Percentiles rank a stretch among this genome's conserved stretches.
These are phyloP conservation scores for Agriotes lineatus DNA, from an alignment of 2,888 invertebrate genomes.

Conservation along the genomic window DNA sequence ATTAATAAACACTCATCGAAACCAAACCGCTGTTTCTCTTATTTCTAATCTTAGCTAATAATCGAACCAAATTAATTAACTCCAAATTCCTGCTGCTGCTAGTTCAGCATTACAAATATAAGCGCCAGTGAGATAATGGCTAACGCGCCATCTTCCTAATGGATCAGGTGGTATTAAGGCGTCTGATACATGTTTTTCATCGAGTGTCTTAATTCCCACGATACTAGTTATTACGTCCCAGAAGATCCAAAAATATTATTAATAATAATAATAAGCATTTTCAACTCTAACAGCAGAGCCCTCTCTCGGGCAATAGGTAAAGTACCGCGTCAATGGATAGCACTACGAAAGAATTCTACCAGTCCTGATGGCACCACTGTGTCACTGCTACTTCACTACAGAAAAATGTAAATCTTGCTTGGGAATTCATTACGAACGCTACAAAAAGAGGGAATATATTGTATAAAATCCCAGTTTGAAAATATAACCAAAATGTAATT, in stretches of 20 bases:
- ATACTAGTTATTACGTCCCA: neutral
- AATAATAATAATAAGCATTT: neutral
- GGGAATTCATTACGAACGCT: too few species aligned
- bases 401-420: too few species aligned
- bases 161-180: neutral
- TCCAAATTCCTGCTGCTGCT: too few species aligned
- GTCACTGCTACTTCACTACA: too few species aligned
- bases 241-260: neutral
- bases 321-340: too few species aligned
- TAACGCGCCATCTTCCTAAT: neutral
- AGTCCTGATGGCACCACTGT: too few species aligned
- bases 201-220: neutral
- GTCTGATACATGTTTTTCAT: neutral
- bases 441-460: too few species aligned
- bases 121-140: neutral
- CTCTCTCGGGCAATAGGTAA: neutral
- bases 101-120: neutral
- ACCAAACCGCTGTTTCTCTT: neutral
- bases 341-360: too few species aligned
- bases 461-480: too few species aligned
- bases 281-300: neutral
- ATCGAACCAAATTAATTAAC: too few species aligned
- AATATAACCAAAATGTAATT: too few species aligned
- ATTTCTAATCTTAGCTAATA: neutral
- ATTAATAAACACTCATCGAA: conserved; percentile 31